Evolutionary conservation across 2,797 vertebrate species (phyloP).

Genomic region (Pseudomugil gertrudae): DNA sequence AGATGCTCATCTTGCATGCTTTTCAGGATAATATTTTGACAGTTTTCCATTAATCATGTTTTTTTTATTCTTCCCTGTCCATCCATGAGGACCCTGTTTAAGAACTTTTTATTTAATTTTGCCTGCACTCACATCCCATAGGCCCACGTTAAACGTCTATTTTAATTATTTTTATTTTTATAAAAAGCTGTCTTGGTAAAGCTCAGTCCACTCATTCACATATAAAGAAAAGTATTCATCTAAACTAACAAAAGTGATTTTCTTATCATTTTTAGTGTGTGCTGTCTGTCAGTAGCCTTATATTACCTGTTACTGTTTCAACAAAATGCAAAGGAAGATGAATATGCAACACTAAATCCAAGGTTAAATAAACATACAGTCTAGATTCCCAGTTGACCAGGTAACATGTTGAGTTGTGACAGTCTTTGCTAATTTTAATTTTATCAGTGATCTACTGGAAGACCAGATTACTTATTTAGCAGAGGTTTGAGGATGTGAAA

Average conservation of each 20-base stretch:
- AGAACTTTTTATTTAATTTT: conserved; percentile 52
- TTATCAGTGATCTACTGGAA: conserved; percentile 12
- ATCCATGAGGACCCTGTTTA: conserved; percentile 33
- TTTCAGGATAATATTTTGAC: conserved; percentile 46
- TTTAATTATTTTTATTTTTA: conserved; percentile 65
- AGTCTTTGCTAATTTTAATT: conserved; percentile 26
- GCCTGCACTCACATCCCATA: conserved; percentile 47
- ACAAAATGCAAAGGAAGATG: conserved; percentile 13
- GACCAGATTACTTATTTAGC: conserved; percentile 15
- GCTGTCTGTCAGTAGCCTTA: conserved; percentile 41
- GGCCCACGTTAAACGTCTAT: conserved; percentile 44
- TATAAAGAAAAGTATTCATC: conserved; percentile 33
- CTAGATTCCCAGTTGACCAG: conserved; percentile 7
- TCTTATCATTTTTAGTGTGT: conserved; percentile 22
- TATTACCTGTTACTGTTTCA: conserved; percentile 14
- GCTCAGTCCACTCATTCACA: conserved; percentile 34
- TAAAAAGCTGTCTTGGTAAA: conserved; percentile 48
- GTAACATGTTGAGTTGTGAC: conserved; percentile 10
- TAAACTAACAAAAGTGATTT: conserved; percentile 27
- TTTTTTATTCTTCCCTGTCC: background rate
- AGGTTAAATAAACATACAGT: conserved; percentile 25
- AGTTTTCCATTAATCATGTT: conserved; percentile 43
- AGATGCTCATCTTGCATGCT: conserved; percentile 3
- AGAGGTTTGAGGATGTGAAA: conserved; percentile 44
- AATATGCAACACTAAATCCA: conserved; percentile 47